These are phyloP conservation scores for Rhabdophis nuchalis DNA, from an alignment of 2,797 vertebrate species.

Conservation along the genomic window DNA sequence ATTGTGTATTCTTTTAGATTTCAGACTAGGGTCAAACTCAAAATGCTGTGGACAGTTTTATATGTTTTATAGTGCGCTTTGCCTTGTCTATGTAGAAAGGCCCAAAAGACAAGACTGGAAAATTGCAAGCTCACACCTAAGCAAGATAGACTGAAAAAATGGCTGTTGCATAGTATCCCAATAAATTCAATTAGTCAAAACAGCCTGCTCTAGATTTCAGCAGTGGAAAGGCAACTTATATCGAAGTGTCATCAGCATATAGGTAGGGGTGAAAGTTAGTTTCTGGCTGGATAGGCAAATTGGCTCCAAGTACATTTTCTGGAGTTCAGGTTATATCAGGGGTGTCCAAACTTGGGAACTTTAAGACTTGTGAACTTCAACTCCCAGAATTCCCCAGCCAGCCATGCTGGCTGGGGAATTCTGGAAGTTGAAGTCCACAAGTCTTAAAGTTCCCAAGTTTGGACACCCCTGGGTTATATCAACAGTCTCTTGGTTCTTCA, in stretches of 20 bases:
- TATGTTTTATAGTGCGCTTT: not conserved
- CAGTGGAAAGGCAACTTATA: not conserved
- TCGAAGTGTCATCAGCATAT: not conserved
- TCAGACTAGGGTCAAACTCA: not conserved
- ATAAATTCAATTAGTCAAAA: not conserved
- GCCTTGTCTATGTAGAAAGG: not conserved
- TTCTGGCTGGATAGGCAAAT: not conserved
- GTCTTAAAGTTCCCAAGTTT: no score
- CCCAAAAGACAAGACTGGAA: not conserved
- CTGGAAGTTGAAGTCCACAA: no score
- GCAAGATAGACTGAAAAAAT: not conserved
- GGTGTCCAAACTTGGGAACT: no score
- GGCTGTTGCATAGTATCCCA: not conserved
- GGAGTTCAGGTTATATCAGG: not conserved
- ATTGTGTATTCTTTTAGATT: not conserved
- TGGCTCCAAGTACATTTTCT: not conserved
- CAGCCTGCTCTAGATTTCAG: not conserved
- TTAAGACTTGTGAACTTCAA: no score
- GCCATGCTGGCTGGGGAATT: no score
- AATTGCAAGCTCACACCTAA: not conserved
- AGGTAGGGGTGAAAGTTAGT: not conserved
- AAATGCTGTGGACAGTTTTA: not conserved
- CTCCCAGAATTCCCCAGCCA: no score
- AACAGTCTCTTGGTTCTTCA: not conserved
- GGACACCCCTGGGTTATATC: no score